phyloP scores from a whole-genome alignment of 1,140 invertebrate genomes.

The Ceratina japonica region DNA sequence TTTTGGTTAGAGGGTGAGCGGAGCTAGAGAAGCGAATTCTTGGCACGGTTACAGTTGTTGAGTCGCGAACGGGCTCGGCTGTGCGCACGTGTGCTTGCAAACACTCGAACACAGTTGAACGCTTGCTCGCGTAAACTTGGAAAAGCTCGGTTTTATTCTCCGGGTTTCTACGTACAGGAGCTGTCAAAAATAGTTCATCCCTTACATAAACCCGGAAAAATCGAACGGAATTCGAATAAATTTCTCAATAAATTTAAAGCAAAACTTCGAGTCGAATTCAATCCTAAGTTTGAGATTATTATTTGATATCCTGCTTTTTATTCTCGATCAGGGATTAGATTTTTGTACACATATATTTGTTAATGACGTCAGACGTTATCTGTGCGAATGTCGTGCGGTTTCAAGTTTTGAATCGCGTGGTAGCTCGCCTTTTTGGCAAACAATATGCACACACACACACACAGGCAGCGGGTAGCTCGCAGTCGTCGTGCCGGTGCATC shows the following conservation, averaged over 20 bases:
- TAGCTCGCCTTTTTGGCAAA: constrained; percentile 8
- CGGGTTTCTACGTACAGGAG: not conserved
- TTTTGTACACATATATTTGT: too few relatives aligned
- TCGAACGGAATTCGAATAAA: too few relatives aligned
- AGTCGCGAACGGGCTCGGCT: constrained; percentile 47
- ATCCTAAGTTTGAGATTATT: too few relatives aligned
- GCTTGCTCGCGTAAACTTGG: constrained; percentile 17
- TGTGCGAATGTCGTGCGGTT: too few relatives aligned
- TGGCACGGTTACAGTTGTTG: constrained; percentile 66
- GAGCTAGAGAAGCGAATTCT: constrained; percentile 60
- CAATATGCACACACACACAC: not conserved
- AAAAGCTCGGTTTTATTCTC: not conserved
- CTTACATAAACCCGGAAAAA: too few relatives aligned
- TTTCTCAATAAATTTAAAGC: too few relatives aligned
- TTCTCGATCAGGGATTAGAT: too few relatives aligned
- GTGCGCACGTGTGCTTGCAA: constrained; percentile 38
- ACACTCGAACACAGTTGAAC: not conserved
- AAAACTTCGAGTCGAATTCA: too few relatives aligned
- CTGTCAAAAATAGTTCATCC: not conserved
- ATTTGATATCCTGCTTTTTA: too few relatives aligned
- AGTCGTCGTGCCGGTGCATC: constrained; percentile 19
- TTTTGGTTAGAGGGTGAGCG: constrained; percentile 41
- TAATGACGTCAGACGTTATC: too few relatives aligned
- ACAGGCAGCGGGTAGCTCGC: not conserved
- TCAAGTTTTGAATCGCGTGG: not conserved